Percentiles rank a stretch among this genome's conserved stretches.
Evolutionary conservation across 2,797 vertebrate species (phyloP).

Genomic region (Pseudochromis fuscus): DNA sequence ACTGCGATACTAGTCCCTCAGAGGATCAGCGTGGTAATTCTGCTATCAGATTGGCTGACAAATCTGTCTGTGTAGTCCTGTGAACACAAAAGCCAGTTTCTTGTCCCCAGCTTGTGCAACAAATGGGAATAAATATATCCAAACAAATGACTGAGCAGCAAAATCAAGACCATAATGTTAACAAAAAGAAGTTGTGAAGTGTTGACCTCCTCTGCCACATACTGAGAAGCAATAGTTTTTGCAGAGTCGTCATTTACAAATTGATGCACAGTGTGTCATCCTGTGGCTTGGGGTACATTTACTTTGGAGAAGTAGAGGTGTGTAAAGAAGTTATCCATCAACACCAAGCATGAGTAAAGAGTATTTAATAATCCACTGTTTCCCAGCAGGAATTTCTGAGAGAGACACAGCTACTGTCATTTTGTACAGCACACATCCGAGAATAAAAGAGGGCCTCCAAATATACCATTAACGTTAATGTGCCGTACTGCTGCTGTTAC

Average conservation of each 20-base stretch:
- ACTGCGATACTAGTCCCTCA: constrained; percentile 29
- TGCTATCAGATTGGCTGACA: constrained; percentile 20
- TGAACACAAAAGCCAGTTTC: constrained; percentile 18
- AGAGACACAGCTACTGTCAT: neutral
- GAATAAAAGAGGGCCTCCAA: neutral
- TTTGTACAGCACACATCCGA: neutral
- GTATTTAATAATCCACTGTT: neutral
- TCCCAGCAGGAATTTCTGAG: neutral
- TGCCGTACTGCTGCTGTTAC: constrained; percentile 73
- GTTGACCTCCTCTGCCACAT: too few species aligned
- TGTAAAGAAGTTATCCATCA: neutral
- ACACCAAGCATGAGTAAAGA: neutral
- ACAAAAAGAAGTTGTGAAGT: too few species aligned
- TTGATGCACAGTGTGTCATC: too few species aligned
- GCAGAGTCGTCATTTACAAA: neutral
- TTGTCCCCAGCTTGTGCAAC: neutral
- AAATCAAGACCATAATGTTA: too few species aligned
- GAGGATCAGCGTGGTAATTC: constrained; percentile 31
- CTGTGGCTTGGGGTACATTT: neutral
- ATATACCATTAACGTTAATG: neutral
- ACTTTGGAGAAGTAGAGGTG: too few species aligned
- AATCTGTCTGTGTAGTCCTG: constrained; percentile 2
- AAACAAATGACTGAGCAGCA: constrained; percentile 1
- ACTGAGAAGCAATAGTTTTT: too few species aligned
- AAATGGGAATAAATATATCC: constrained; percentile 2